phyloP scores from a whole-genome alignment of 2,797 vertebrate species.

The Scleropages formosus region DNA sequence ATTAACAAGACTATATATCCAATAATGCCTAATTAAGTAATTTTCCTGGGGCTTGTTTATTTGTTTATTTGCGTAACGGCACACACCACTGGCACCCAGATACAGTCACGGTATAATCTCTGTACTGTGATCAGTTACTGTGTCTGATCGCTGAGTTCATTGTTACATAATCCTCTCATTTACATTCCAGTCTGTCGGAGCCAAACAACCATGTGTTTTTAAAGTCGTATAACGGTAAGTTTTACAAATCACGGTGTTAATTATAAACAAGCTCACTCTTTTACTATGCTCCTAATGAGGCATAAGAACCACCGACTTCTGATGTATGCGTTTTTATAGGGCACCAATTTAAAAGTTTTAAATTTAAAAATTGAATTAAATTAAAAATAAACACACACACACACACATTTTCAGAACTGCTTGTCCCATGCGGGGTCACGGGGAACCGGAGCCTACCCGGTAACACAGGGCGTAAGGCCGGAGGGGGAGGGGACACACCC shows the following conservation, averaged over 20 bases:
- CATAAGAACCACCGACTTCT: neutral
- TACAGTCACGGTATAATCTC: neutral
- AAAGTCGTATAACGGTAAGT: neutral
- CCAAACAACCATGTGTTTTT: neutral
- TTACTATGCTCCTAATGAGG: neutral
- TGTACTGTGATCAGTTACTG: neutral
- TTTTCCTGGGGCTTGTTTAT: neutral
- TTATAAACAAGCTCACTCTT: neutral
- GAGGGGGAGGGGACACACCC: no score
- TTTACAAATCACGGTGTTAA: neutral
- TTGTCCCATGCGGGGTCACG: no score
- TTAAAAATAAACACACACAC: no score
- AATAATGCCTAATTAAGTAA: constrained; percentile 7
- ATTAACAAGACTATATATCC: constrained; percentile 7
- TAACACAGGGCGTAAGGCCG: no score
- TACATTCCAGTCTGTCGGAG: neutral
- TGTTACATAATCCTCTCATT: constrained; percentile 11
- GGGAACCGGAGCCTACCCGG: no score
- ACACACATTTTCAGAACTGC: no score
- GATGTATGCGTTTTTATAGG: no score
- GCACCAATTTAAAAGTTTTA: no score
- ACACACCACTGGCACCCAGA: neutral
- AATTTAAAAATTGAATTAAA: no score
- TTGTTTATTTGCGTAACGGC: constrained; percentile 1
- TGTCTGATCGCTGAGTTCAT: neutral